These are phyloP conservation scores for Botrylloides violaceus DNA, from an alignment of 23 tunicate genomes.

Conservation along the genomic window DNA sequence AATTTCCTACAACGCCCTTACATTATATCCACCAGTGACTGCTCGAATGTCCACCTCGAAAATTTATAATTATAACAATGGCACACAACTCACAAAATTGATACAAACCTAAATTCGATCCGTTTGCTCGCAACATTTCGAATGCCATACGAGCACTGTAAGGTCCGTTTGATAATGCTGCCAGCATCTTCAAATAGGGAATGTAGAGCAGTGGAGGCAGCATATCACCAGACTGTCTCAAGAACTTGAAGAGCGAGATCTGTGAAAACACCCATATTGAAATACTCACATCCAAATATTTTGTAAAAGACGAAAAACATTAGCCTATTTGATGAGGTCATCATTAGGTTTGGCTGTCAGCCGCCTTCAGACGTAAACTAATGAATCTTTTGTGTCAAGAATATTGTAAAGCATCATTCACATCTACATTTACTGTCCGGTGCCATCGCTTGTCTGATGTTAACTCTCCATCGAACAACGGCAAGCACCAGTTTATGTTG, in stretches of 20 bases:
- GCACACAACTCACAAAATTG: background rate
- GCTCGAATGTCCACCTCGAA: too few species aligned
- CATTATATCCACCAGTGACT: too few species aligned
- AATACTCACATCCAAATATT: background rate
- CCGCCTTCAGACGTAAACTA: conserved; percentile 96
- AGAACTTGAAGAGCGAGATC: conserved; percentile 75
- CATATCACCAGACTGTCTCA: conserved; percentile 73
- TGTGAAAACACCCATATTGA: too few species aligned
- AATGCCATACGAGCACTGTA: conserved; percentile 65
- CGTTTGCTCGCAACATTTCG: conserved; percentile 73
- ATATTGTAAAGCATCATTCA: conserved; percentile 17
- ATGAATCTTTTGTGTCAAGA: too few species aligned
- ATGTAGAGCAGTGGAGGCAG: conserved; percentile 79
- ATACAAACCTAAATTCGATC: conserved; percentile 36
- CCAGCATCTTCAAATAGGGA: conserved; percentile 77
- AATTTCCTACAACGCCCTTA: too few species aligned
- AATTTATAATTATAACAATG: too few species aligned
- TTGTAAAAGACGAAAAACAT: background rate
- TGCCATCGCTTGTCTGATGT: conserved; percentile 9
- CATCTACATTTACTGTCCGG: background rate
- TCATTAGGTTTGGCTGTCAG: conserved; percentile 35
- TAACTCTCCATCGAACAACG: background rate
- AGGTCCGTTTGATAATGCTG: conserved; percentile 65
- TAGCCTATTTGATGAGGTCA: conserved; percentile 11
- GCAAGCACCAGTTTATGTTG: conserved; percentile 9